Percentiles rank a stretch among this genome's conserved stretches.
phyloP scores from a whole-genome alignment of 2,113 vertebrate genomes.

The Sceloporus undulatus region DNA sequence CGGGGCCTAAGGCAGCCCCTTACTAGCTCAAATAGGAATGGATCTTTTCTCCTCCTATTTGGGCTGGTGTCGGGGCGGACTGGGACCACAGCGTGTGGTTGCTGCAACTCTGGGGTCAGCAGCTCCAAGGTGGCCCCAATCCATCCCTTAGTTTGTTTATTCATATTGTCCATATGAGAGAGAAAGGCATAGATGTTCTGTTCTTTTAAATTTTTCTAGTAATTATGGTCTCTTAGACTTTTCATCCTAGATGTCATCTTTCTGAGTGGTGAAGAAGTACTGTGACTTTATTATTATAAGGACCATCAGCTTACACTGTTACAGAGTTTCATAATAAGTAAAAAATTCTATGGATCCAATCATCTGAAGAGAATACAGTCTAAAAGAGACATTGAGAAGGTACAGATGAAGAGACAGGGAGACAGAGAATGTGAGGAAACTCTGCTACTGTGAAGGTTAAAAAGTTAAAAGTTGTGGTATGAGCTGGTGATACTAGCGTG shows the following conservation, averaged over 20 bases:
- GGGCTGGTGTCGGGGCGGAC: too few species aligned
- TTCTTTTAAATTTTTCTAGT: background rate
- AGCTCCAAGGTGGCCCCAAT: too few species aligned
- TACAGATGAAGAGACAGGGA: background rate
- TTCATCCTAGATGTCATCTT: background rate
- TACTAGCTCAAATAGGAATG: too few species aligned
- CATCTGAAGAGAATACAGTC: background rate
- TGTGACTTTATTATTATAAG: background rate
- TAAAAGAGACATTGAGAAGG: background rate
- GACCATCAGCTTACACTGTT: too few species aligned
- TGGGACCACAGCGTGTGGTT: too few species aligned
- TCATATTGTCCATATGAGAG: background rate
- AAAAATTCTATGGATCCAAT: background rate
- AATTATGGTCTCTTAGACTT: background rate
- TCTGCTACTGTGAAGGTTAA: too few species aligned
- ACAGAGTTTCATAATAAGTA: background rate
- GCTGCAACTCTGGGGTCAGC: too few species aligned
- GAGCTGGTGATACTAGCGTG: too few species aligned
- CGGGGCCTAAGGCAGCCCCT: too few species aligned
- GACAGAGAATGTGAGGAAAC: background rate
- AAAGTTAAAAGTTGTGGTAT: too few species aligned
- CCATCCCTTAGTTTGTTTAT: background rate
- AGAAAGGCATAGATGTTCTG: background rate
- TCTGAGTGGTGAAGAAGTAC: background rate
- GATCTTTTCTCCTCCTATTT: too few species aligned